Percentiles rank a stretch among this genome's conserved stretches.
phyloP scores from a whole-genome alignment of 2,113 vertebrate species.

The Lepus timidus region DNA sequence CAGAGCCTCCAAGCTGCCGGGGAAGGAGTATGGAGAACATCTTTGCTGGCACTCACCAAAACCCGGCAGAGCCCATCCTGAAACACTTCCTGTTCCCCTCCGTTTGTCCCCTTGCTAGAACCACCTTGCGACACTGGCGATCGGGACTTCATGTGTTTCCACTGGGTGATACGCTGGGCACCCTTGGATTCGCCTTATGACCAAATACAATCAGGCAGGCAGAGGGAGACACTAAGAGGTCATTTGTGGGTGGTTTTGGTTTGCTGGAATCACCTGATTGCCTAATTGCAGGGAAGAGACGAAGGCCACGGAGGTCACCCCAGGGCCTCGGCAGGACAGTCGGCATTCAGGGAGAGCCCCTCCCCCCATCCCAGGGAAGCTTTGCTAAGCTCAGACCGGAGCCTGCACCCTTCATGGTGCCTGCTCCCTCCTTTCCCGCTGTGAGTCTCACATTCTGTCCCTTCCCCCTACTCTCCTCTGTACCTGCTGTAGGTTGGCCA shows the following conservation, averaged over 20 bases:
- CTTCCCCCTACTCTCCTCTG: not conserved
- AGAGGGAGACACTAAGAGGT: not conserved
- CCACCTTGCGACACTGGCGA: not conserved
- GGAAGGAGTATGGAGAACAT: not conserved
- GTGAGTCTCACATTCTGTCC: not conserved
- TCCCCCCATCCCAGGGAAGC: not conserved
- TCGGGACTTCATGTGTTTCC: not conserved
- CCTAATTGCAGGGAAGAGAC: not conserved
- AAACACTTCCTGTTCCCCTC: not conserved
- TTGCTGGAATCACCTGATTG: rapidly evolving
- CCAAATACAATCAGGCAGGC: not conserved
- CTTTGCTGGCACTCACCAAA: not conserved
- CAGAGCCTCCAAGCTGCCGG: not conserved
- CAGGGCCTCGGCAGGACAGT: not conserved
- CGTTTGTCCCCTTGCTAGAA: not conserved
- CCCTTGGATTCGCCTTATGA: not conserved
- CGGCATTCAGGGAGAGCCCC: too few relatives aligned
- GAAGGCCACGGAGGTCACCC: not conserved
- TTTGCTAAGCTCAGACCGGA: not conserved
- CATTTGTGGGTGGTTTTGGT: too few relatives aligned
- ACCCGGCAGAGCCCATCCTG: not conserved
- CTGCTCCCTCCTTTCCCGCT: not conserved
- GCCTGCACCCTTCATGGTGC: not conserved
- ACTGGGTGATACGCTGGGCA: not conserved
- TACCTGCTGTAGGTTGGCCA: not conserved